These are phyloP conservation scores for Gorsachius magnificus DNA, from an alignment of 2,797 vertebrate genomes.

Conservation along the genomic window DNA sequence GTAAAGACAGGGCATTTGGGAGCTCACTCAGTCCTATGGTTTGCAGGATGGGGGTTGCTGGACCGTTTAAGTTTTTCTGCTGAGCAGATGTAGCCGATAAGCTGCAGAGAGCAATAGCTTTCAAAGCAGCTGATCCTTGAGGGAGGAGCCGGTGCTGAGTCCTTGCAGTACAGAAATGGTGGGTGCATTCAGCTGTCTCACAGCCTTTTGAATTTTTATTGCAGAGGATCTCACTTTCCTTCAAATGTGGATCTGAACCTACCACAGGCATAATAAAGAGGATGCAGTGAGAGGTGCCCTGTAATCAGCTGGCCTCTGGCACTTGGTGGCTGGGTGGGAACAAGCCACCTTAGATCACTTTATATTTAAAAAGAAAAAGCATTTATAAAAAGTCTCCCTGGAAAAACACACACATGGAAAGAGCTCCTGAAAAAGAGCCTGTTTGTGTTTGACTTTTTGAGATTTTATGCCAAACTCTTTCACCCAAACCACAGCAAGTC, in stretches of 20 bases:
- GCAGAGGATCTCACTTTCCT: not conserved
- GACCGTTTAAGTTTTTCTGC: not conserved
- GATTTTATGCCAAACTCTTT: constrained; percentile 55
- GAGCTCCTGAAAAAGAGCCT: constrained; percentile 32
- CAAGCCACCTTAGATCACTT: not conserved
- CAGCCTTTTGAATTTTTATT: not conserved
- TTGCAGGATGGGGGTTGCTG: not conserved
- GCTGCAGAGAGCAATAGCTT: not conserved
- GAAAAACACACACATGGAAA: not conserved
- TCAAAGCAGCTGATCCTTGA: not conserved
- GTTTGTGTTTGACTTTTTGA: constrained; percentile 40
- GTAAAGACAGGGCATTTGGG: not conserved
- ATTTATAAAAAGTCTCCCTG: not conserved
- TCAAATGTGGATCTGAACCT: not conserved
- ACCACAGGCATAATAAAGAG: not conserved
- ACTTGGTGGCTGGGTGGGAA: not conserved
- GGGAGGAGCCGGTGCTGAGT: not conserved
- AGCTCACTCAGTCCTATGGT: not conserved
- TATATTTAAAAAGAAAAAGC: not conserved
- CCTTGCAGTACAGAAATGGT: not conserved
- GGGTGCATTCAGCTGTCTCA: not conserved
- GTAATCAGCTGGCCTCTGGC: not conserved
- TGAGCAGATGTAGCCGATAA: not conserved
- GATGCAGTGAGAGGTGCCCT: not conserved
- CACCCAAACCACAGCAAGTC: constrained; percentile 42